Conservation (phyloP, 23 tunicate genomes). For the Ascidia mentula region DNA sequence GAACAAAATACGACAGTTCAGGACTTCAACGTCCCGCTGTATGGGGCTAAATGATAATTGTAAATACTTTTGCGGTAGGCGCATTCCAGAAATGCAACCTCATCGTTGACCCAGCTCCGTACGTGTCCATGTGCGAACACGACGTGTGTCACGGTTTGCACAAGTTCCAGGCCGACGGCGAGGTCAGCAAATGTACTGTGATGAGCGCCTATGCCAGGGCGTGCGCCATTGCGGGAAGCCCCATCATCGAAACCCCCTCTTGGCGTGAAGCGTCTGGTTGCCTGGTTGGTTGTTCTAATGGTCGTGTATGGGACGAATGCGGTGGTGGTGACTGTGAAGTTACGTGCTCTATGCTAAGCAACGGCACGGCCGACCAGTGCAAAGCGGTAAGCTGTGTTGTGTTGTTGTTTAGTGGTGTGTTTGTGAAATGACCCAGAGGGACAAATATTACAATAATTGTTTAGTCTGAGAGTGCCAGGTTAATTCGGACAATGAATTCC, state of each 20-base stretch:
- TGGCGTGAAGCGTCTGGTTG: constrained; percentile 75
- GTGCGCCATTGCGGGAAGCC: constrained; percentile 59
- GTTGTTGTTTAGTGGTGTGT: no score
- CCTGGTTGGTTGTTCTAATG: constrained; percentile 43
- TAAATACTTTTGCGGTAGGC: no score
- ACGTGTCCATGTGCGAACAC: constrained; percentile 78
- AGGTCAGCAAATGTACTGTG: constrained; percentile 61
- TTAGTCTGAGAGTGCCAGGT: no score
- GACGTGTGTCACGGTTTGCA: constrained; percentile 86
- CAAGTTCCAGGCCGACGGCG: constrained; percentile 46
- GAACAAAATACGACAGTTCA: no score
- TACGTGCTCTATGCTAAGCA: constrained; percentile 77
- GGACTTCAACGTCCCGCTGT: no score
- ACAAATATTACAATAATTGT: no score
- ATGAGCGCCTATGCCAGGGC: constrained; percentile 79
- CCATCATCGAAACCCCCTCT: constrained; percentile 19
- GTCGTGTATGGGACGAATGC: constrained; percentile 75
- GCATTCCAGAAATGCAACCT: constrained; percentile 59
- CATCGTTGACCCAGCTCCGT: constrained; percentile 52
- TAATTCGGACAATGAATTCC: no score
- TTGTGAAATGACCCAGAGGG: no score
- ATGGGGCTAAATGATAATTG: no score
- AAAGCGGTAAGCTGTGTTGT: no score
- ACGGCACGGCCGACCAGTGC: constrained; percentile 40
- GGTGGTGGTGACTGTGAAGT: constrained; percentile 59